These are phyloP conservation scores for Linnaemya vulpina DNA, from an alignment of 2,888 invertebrate genomes.

Conservation along the genomic window DNA sequence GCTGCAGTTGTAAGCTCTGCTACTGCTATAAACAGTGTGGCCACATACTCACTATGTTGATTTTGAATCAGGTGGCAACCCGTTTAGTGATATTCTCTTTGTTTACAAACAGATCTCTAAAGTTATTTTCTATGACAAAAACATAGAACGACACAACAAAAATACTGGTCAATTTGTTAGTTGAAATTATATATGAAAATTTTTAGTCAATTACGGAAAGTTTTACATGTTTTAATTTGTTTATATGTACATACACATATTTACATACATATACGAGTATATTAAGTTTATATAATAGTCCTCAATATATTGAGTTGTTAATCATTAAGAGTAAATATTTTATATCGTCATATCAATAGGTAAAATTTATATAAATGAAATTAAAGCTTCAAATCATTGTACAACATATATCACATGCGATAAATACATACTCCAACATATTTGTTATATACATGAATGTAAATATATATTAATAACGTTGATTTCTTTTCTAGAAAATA, in stretches of 20 bases:
- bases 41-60: constrained; percentile 10
- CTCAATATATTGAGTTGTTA: background rate
- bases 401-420: background rate
- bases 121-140: constrained; percentile 52
- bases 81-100: constrained; percentile 25
- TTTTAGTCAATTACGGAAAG: constrained; percentile 38
- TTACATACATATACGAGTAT: constrained; percentile 12
- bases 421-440: background rate
- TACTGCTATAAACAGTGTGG: constrained; percentile 32
- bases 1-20: background rate
- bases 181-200: constrained; percentile 2
- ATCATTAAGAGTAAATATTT: constrained; percentile 38
- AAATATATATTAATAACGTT: constrained; percentile 8
- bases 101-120: constrained; percentile 38
- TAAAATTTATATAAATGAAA: constrained; percentile 47
- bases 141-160: too few species aligned
- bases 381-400: constrained; percentile 32
- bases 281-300: constrained; percentile 16
- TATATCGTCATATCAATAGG: constrained; percentile 53
- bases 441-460: background rate
- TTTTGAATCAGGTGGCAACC: constrained; percentile 10
- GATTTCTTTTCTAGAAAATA: too few species aligned
- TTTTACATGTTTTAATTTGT: background rate
- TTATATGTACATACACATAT: too few species aligned
- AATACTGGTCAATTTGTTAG: constrained; percentile 48